Conservation (phyloP, 2,113 vertebrate genomes). For the Ageneiosus marmoratus region DNA sequence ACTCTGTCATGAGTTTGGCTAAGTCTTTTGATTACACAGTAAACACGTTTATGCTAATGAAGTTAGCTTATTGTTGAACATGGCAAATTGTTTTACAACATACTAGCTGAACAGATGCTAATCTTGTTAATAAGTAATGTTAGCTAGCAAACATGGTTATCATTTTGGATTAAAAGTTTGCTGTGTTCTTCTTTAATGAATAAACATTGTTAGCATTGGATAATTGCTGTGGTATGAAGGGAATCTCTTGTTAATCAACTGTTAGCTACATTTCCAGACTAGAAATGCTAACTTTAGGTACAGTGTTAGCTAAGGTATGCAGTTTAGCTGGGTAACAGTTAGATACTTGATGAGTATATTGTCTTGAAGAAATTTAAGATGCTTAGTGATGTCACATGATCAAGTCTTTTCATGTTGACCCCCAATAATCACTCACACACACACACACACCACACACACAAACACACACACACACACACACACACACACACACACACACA, state of each 20-base stretch:
- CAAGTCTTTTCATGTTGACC: not conserved
- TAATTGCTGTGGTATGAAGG: not conserved
- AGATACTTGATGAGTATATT: not conserved
- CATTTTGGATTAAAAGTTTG: not conserved
- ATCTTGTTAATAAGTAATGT: not conserved
- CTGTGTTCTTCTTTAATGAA: not conserved
- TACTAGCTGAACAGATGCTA: not conserved
- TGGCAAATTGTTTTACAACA: not conserved
- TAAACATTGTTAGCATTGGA: too few relatives aligned
- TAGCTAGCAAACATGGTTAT: not conserved
- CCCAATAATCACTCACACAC: not conserved
- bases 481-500: constrained; percentile 15
- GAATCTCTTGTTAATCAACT: not conserved
- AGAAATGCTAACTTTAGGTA: not conserved
- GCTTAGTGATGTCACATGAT: not conserved
- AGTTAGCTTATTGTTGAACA: not conserved
- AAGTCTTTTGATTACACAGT: not conserved
- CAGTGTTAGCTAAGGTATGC: not conserved
- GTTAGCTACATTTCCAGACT: not conserved
- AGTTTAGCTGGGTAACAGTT: not conserved
- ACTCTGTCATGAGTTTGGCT: too few relatives aligned
- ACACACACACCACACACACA: too few relatives aligned
- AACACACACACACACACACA: constrained; percentile 14
- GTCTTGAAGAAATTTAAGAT: not conserved
- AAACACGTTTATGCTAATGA: too few relatives aligned